Evolutionary conservation across 2,888 invertebrate genomes (phyloP), one percentile per base, ranked within the genome.

Genomic region (Venusia cambrica): DNA sequence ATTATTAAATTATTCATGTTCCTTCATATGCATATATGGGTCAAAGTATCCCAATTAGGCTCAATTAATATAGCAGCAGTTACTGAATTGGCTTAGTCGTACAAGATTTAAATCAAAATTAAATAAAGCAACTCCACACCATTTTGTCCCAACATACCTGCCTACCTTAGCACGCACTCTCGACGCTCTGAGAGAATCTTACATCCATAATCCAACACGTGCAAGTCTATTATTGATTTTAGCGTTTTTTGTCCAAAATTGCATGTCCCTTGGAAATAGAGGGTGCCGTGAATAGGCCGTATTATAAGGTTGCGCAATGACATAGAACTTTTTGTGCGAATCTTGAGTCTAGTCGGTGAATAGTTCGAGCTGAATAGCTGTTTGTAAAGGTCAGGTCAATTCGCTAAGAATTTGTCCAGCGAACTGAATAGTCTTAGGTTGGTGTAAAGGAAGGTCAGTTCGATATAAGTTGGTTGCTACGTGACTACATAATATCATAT

Each of bases 141-240:
- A 54, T 55, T 51, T 31, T 59, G 56, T 68, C 18, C 39, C 34
- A 46, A 47, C 65, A 62, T 84, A 83, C 84, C 83, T 84, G 80
- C 70, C 69, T 62, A 67, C 64, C 69, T 72, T 62, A 49, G 53
- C 62, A 63, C 63, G 65, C 54, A 66, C 39, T 40, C 45, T 29
- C 26, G 34, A 42, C 34, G 62, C 72, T 73, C 73, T 84, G 81
- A 81, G 87, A 85, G 83, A 81, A 79, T 79, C 72, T 69, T 73
- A 76, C 71, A 73, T 85, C 84, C 83, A 80, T 84, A 85, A 85
- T 87, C 84, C 84, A 83, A 87, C 87, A 87, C 87, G 87, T 87
- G 87, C 87, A 87, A 73, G 58, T 68, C 84, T 70, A 84, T 85
- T 85, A 87, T 87, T 87, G 87, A 87, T 85, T 84, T 84, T 78